Evolutionary conservation across 2,113 vertebrate genomes (phyloP).

Genomic region (Megaleporinus macrocephalus): DNA sequence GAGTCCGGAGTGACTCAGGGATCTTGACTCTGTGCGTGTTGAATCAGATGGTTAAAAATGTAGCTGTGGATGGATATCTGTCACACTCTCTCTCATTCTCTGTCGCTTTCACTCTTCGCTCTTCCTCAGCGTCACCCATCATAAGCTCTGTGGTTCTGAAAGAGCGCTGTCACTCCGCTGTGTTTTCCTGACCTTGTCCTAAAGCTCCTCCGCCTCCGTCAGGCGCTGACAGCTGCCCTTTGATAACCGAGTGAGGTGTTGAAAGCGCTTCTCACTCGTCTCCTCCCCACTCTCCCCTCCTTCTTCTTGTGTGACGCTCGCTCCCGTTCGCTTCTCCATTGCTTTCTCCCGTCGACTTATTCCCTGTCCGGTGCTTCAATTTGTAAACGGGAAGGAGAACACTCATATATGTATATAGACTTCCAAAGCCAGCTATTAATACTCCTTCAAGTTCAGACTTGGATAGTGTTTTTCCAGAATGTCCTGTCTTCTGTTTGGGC

Average conservation of each 20-base stretch:
- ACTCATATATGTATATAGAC: too few species aligned
- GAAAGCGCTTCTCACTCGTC: neutral
- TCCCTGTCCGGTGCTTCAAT: too few species aligned
- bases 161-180: conserved; percentile 4
- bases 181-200: conserved; percentile 19
- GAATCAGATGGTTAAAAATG: neutral
- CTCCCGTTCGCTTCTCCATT: neutral
- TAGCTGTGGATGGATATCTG: neutral
- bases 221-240: conserved; percentile 17
- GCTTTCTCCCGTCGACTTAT: too few species aligned
- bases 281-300: neutral
- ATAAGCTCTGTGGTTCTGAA: neutral
- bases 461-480: too few species aligned
- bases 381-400: too few species aligned
- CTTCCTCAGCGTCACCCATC: neutral
- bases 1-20: neutral
- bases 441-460: too few species aligned
- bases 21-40: neutral
- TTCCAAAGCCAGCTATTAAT: too few species aligned
- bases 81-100: neutral
- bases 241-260: conserved; percentile 10
- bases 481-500: too few species aligned
- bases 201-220: neutral
- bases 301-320: neutral
- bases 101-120: too few species aligned